Evolutionary conservation across 2,888 invertebrate genomes (phyloP), one percentile per base, ranked within the genome.

Genomic region (Holacanthella duospinosa): DNA sequence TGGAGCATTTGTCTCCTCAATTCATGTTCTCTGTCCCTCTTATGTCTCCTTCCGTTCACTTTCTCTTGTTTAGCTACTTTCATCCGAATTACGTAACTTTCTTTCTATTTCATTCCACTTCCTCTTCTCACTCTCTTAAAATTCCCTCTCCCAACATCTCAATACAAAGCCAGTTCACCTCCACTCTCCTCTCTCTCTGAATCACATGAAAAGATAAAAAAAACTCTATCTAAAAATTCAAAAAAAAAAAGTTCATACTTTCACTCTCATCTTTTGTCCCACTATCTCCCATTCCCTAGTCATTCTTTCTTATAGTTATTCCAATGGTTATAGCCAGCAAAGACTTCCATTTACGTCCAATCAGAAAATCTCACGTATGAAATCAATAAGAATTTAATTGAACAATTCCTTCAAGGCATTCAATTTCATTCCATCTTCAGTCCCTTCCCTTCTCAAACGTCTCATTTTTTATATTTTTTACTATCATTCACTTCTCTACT

Each of bases 321-420:
- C n/a, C n/a, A n/a, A n/a, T n/a, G n/a, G n/a, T n/a, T n/a, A n/a
- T n/a, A n/a, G n/a, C n/a, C n/a, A n/a, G n/a, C n/a, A n/a, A n/a
- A n/a, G n/a, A 12, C 36, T 36, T 36, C 58, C 62, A 62, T 62
- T 62, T 62, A 36, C 59, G 62, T 62, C 54, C 24, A 57, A 26
- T 57, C 43, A 27, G 29, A 26, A 43, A 55, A 29, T 61, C 29
- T 55, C 55, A 26, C 55, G n/a, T n/a, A n/a, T n/a, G n/a, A n/a
- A n/a, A n/a, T n/a, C n/a, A n/a, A n/a, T n/a, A n/a, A n/a, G n/a
- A n/a, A n/a, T n/a, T n/a, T n/a, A n/a, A n/a, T n/a, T n/a, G n/a
- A n/a, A n/a, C n/a, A n/a, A n/a, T n/a, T n/a, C n/a, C n/a, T n/a
- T n/a, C n/a, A n/a, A n/a, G n/a, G n/a, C n/a, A n/a, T n/a, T n/a